Evolutionary conservation across 1,140 invertebrate species (phyloP).

Genomic region (Spodoptera frugiperda): DNA sequence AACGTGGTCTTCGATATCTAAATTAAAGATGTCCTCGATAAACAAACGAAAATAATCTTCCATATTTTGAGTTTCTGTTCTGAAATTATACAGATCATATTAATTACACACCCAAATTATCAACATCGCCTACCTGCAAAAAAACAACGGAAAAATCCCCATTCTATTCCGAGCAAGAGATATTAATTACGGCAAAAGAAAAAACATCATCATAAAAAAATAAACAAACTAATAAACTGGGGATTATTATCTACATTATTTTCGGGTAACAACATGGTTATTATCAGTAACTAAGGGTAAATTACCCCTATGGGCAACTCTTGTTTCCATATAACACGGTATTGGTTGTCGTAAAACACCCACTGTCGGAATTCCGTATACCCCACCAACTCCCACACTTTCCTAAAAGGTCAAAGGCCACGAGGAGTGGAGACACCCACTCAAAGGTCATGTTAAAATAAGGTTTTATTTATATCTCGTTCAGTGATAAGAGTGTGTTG

Average conservation of each 20-base stretch:
- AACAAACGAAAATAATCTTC: no score
- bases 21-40: no score
- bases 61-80: no score
- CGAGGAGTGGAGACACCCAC: constrained; percentile 11
- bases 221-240: no score
- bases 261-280: not conserved
- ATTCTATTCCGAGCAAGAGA: no score
- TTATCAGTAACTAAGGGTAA: not conserved
- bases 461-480: constrained; percentile 32
- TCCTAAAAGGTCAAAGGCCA: constrained; percentile 28
- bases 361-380: not conserved
- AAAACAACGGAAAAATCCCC: no score
- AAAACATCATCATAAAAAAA: no score
- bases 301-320: constrained; percentile 7
- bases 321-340: not conserved
- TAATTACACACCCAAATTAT: no score
- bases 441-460: constrained; percentile 33
- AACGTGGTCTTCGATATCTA: no score
- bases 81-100: no score
- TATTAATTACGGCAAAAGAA: no score
- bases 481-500: constrained; percentile 19
- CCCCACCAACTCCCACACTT: constrained; percentile 22
- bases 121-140: no score
- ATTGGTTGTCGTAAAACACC: not conserved
- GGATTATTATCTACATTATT: not conserved